Base-by-base conservation (phyloP, 2,797 vertebrate genomes). In the Pteronotus mesoamericanus region DNA sequence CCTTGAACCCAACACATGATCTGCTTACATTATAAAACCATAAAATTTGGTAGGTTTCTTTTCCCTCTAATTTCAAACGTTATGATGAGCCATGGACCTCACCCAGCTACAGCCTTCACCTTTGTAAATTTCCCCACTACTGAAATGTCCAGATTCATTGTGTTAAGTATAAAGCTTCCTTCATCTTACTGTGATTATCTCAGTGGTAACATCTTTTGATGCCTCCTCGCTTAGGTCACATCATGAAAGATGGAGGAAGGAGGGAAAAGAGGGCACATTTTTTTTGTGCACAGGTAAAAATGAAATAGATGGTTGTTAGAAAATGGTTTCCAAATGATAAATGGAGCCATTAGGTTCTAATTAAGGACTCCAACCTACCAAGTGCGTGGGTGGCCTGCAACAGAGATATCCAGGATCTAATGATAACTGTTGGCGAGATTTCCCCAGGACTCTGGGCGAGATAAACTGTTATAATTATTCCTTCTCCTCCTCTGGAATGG, bases 301-400 rank as follows among this genome's bases (percentile, higher is more conserved):
- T 69, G 82, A 96, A 97, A 66, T 71, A 85, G 15, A 9, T 66
- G 9, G 61, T 93, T 96, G 24, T 93, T 95, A 94, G 6, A 29
- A 69, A 68, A 44, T 86, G n/a, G 42, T 86, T 94, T 53, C 37
- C 29, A 53, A 82, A 34, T 18, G 1, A 48, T 93, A 79, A 79
- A 94, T 96, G 83, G 64, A 95, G 32, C 80, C 74, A 95, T 74
- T 94, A 93, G 55, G 42, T 96, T 97, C 79, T 88, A 85, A 10
- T 94, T 92, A 97, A 77, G 59, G 66, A 61, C 42, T 89, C 22
- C 21, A 44, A 77, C 39, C 26, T 96, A 59, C 37, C 39, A 32
- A 34, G 64, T 44, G 22, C 9, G 22, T 37, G 21, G 44, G 34
- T 77, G 57, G 37, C 29, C 5, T 32, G 22, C 34, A 69, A 75